Conservation (phyloP, 2,888 invertebrate genomes). For the Drosophila prostipennis region DNA sequence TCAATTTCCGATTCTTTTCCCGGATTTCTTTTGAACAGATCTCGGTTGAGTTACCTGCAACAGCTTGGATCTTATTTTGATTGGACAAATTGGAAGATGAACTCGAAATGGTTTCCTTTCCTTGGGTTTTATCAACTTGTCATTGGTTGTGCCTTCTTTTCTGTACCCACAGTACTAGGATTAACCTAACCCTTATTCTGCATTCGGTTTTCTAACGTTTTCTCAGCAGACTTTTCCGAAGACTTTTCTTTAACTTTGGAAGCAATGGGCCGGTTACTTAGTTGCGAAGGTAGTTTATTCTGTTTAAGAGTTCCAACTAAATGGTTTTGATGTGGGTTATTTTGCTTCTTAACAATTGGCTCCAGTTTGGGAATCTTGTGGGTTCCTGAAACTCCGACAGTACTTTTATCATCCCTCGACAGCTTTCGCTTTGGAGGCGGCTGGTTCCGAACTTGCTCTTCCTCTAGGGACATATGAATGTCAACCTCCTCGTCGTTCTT, state of each 20-base stretch:
- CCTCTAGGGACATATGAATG: conserved; percentile 62
- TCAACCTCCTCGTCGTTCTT: conserved; percentile 10
- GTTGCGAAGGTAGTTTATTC: too few relatives aligned
- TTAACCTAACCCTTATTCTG: background rate
- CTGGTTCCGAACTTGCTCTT: conserved; percentile 17
- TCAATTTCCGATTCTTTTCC: background rate
- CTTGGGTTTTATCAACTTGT: background rate
- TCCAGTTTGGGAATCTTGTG: conserved; percentile 7
- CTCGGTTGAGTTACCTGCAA: background rate
- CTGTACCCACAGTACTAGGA: background rate
- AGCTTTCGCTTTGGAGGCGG: conserved; percentile 43
- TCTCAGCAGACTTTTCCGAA: background rate
- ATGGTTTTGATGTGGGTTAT: background rate
- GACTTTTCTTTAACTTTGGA: background rate
- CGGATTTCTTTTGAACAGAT: background rate
- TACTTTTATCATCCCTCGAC: conserved; percentile 1
- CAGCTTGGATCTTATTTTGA: background rate
- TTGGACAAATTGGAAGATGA: background rate
- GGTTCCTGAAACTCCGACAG: background rate
- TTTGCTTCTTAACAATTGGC: background rate
- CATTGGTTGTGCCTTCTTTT: background rate
- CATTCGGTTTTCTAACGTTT: background rate
- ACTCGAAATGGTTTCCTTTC: background rate
- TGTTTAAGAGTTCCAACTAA: background rate
- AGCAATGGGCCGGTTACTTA: too few relatives aligned